Conservation (phyloP, 2,113 vertebrate species). For the Colinus virginianus region DNA sequence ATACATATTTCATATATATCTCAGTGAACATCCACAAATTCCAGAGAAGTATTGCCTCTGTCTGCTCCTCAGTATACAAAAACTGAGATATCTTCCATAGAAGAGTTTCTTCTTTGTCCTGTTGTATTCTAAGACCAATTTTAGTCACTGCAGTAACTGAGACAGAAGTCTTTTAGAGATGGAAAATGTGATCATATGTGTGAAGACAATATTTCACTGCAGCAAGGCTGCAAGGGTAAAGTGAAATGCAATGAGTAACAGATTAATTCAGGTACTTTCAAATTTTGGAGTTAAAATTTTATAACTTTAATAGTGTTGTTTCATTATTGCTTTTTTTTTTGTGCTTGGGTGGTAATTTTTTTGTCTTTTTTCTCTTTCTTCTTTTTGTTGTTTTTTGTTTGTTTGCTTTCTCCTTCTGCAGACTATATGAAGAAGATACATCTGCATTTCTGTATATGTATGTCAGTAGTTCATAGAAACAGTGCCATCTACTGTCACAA, state of each 20-base stretch:
- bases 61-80: neutral
- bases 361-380: rapidly evolving
- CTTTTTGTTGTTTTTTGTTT: too few relatives aligned
- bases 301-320: neutral
- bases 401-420: neutral
- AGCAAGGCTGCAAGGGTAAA: neutral
- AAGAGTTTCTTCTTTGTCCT: neutral
- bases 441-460: neutral
- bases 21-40: neutral
- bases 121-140: neutral
- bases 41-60: neutral
- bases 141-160: neutral
- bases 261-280: neutral
- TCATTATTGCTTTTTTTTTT: neutral
- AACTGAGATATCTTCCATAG: neutral
- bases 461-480: conserved; percentile 61
- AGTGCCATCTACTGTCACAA: conserved; percentile 68
- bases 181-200: neutral
- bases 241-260: neutral
- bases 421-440: neutral
- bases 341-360: too few relatives aligned
- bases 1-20: neutral
- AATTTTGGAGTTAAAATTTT: neutral
- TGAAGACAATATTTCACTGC: neutral
- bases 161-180: neutral